phyloP scores from a whole-genome alignment of 2,888 invertebrate species.

The Drosophila dives region DNA sequence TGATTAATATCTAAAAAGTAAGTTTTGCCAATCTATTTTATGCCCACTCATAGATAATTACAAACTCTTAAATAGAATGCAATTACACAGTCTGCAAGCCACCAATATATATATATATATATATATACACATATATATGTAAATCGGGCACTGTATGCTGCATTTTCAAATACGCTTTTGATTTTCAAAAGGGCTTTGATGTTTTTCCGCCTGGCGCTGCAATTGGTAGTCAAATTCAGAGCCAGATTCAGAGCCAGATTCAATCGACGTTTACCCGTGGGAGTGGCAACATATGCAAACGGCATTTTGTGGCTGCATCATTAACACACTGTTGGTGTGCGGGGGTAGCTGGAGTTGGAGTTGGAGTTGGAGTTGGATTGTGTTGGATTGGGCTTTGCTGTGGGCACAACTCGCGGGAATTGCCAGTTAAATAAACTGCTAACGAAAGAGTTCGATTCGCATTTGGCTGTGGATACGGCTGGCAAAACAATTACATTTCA shows the following conservation, averaged over 20 bases:
- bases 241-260: slow-evolving; percentile 17
- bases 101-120: slow-evolving; percentile 13
- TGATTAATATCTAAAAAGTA: background rate
- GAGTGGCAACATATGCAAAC: slow-evolving; percentile 73
- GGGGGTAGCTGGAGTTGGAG: background rate
- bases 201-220: slow-evolving; percentile 39
- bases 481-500: slow-evolving; percentile 79
- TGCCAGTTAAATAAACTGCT: slow-evolving; percentile 52
- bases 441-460: slow-evolving; percentile 26
- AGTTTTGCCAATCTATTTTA: background rate
- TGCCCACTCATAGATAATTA: slow-evolving; percentile 6
- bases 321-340: slow-evolving; percentile 52
- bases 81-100: slow-evolving; percentile 19
- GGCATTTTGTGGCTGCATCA: slow-evolving; percentile 79
- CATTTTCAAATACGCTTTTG: slow-evolving; percentile 51
- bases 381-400: background rate
- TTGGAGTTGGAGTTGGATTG: background rate
- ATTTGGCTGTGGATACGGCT: slow-evolving; percentile 17
- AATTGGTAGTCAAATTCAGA: slow-evolving; percentile 3
- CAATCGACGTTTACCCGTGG: slow-evolving; percentile 51
- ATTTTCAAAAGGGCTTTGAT: slow-evolving; percentile 66
- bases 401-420: slow-evolving; percentile 24
- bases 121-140: background rate
- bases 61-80: background rate
- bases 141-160: slow-evolving; percentile 29